Conservation (phyloP, 2,888 invertebrate species). For the Buathra laborator region DNA sequence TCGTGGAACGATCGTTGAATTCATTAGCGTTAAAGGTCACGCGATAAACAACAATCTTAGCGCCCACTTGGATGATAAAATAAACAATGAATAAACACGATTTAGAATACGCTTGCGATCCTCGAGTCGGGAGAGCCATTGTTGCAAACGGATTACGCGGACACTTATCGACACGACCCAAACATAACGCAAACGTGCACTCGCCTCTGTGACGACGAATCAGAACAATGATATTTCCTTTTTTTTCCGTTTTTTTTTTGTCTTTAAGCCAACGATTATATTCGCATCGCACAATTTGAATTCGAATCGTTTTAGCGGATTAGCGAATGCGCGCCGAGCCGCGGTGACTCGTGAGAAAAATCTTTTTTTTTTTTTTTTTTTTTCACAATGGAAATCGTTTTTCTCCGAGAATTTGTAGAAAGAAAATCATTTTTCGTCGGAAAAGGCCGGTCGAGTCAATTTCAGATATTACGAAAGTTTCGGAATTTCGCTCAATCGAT, state of each 20-base stretch:
- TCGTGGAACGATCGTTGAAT: conserved; percentile 26
- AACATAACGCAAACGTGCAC: conserved; percentile 26
- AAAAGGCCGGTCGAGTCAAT: not conserved
- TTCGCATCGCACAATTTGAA: conserved; percentile 65
- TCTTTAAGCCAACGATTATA: conserved; percentile 34
- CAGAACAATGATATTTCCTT: not conserved
- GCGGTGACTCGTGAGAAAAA: not conserved
- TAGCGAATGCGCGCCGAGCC: conserved; percentile 6
- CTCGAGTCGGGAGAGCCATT: conserved; percentile 62
- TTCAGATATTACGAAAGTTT: conserved; percentile 41
- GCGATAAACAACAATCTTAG: conserved; percentile 65
- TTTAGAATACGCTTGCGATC: conserved; percentile 63
- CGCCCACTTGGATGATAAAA: conserved; percentile 53
- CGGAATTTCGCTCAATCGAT: conserved; percentile 37
- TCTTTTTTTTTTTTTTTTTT: conserved; percentile 13
- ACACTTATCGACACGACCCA: conserved; percentile 16
- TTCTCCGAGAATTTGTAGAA: not conserved
- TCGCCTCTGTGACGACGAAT: not conserved
- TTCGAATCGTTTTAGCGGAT: conserved; percentile 38
- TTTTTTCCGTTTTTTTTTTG: conserved; percentile 13
- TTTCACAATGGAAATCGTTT: not conserved
- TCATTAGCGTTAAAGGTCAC: conserved; percentile 39
- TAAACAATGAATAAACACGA: conserved; percentile 33
- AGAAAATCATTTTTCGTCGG: not conserved
- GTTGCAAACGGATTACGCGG: conserved; percentile 32